Base-by-base conservation (phyloP, 2,888 invertebrate genomes). In the Lamproptera curius region DNA sequence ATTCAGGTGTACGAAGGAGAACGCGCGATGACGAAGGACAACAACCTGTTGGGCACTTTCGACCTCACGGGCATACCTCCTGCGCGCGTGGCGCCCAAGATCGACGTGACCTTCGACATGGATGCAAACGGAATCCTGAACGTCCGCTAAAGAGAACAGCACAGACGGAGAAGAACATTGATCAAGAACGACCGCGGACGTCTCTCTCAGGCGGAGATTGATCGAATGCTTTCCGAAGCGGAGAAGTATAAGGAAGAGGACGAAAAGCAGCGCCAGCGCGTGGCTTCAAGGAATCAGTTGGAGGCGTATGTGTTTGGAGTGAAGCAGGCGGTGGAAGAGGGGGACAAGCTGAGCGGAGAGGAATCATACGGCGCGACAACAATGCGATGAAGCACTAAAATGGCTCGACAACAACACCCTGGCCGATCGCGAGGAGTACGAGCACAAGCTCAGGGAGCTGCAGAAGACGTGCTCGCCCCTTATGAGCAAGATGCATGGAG, bases 151-250 rank as follows among this genome's bases (percentile, higher is more conserved):
- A 55, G 91, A 91, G 55, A 90, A 89, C 70, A 89, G 90, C 58
- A 89, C 90, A 0, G 91, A 90, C 93, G 92, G 56, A 91, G 90
- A 92, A 92, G 71, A 92, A 92, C 65, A 95, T 95, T 92, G 31
- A 96, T 95, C 59, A 93, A 93, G 67, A 95, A 95, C 76, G 94
- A 95, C 78, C 94, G 92, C 65, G 94, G 95, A 0, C 89, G 95
- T 3, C 79, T 95, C 41, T 93, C 94, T 6, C 94, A 94, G 67
- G 92, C 92, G 16, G 95, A 95, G 65, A 95, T 95, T 56, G 94
- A 95, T 51, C 89, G 92, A 54, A 95, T 94, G 94, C 73, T 94
- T 35, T 75, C 89, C 1, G 94, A 94, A 53, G 94, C 94, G 0
- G 94, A 94, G 62, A 87, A 84, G 36, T 94, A 92, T 71, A 90